These are phyloP conservation scores for Mastigias papua DNA, from an alignment of 30 jellyfish, hydroid and myxozoan species.

Conservation along the genomic window DNA sequence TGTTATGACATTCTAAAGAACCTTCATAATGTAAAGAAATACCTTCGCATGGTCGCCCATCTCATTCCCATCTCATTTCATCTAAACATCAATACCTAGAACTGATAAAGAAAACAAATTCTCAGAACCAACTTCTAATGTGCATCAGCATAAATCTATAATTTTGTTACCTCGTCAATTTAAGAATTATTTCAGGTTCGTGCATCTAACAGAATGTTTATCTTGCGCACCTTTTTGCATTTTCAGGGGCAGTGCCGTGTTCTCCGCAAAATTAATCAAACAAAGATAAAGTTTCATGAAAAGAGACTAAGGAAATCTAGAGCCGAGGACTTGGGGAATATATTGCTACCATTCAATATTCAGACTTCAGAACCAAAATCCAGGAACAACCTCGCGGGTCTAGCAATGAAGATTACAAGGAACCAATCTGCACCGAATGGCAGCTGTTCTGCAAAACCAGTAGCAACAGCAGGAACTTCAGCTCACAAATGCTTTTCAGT, in stretches of 20 bases:
- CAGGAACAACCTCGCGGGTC: background rate
- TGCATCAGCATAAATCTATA: too few relatives aligned
- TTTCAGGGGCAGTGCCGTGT: constrained; percentile 38
- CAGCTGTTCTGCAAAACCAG: background rate
- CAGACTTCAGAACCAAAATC: background rate
- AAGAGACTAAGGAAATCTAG: constrained; percentile 4
- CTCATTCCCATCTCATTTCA: too few relatives aligned
- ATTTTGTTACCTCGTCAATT: background rate
- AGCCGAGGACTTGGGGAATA: constrained; percentile 12
- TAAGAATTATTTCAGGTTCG: background rate
- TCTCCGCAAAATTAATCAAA: constrained; percentile 12
- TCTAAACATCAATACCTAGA: too few relatives aligned
- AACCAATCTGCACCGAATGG: background rate
- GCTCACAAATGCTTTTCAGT: background rate
- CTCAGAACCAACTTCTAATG: too few relatives aligned
- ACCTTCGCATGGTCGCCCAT: too few relatives aligned
- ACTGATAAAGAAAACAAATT: too few relatives aligned
- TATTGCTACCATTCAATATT: constrained; percentile 18
- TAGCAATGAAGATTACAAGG: background rate
- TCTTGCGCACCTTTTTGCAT: background rate
- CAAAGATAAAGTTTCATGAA: background rate
- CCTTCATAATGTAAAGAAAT: too few relatives aligned
- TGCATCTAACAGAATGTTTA: background rate
- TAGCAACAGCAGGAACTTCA: background rate
- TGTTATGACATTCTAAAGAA: too few relatives aligned